Evolutionary conservation across 2,797 vertebrate genomes (phyloP).

Genomic region (Chaenodraco wilsoni): DNA sequence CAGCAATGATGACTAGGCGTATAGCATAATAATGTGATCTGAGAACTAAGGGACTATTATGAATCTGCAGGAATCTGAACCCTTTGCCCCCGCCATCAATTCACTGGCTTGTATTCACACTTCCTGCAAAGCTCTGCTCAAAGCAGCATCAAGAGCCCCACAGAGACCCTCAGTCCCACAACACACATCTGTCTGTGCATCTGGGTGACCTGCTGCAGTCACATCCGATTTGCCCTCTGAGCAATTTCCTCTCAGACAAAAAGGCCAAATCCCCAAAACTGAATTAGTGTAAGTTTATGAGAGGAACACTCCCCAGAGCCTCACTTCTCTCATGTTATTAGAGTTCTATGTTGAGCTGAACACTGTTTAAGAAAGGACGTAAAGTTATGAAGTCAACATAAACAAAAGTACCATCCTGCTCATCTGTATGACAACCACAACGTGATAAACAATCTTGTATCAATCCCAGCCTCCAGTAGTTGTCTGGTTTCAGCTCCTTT

Average conservation of each 20-base stretch:
- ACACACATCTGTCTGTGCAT: slow-evolving; percentile 70
- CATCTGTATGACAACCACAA: not conserved
- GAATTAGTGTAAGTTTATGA: slow-evolving; percentile 56
- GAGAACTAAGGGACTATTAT: slow-evolving; percentile 74
- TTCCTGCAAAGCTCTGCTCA: slow-evolving; percentile 42
- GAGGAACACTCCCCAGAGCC: slow-evolving; percentile 36
- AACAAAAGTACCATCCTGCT: not conserved
- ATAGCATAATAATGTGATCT: slow-evolving; percentile 53
- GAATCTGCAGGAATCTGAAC: slow-evolving; percentile 69
- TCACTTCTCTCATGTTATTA: slow-evolving; percentile 23
- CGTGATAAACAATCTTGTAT: not conserved
- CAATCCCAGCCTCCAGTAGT: not conserved
- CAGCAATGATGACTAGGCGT: slow-evolving; percentile 30
- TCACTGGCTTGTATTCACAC: slow-evolving; percentile 57
- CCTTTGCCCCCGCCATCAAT: slow-evolving; percentile 28
- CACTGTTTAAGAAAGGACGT: slow-evolving; percentile 13
- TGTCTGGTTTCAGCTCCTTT: not conserved
- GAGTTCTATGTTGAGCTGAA: slow-evolving; percentile 5
- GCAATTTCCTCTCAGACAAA: slow-evolving; percentile 70
- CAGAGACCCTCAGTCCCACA: slow-evolving; percentile 67
- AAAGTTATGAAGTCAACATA: slow-evolving; percentile 4
- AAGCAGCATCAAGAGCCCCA: slow-evolving; percentile 53
- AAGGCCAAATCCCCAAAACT: slow-evolving; percentile 55
- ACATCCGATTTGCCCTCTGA: slow-evolving; percentile 44
- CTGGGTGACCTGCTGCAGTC: slow-evolving; percentile 38